Evolutionary conservation across 2,113 vertebrate species (phyloP).

Genomic region (Ptilorrhoa leucosticta): DNA sequence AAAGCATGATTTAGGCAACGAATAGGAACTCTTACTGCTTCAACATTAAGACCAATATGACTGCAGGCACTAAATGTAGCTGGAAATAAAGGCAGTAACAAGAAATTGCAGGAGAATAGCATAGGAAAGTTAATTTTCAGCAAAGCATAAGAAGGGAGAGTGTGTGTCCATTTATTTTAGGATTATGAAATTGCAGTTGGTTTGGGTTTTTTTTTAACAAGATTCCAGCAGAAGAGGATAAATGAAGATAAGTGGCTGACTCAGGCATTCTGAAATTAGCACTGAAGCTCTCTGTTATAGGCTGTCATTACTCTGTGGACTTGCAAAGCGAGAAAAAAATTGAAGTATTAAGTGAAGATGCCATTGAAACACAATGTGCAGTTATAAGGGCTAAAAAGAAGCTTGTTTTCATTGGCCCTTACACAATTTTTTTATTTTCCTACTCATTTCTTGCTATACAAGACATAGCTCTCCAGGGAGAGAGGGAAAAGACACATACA

Average conservation of each 20-base stretch:
- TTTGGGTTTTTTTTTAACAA: background rate
- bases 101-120: background rate
- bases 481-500: background rate
- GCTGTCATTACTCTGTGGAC: background rate
- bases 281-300: background rate
- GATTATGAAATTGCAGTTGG: background rate
- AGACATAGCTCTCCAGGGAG: background rate
- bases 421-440: background rate
- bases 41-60: background rate
- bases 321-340: conserved; percentile 10
- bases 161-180: background rate
- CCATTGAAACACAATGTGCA: background rate
- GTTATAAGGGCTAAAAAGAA: background rate
- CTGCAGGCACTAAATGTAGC: background rate
- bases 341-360: conserved; percentile 19
- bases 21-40: background rate
- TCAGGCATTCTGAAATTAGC: conserved; percentile 38
- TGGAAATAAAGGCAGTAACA: background rate
- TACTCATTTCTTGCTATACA: background rate
- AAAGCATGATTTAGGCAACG: background rate
- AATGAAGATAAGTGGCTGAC: conserved; percentile 51
- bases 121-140: background rate
- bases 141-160: background rate
- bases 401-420: background rate
- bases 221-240: conserved; percentile 9